phyloP scores from a whole-genome alignment of 2,888 invertebrate species.

The Acleris literana region DNA sequence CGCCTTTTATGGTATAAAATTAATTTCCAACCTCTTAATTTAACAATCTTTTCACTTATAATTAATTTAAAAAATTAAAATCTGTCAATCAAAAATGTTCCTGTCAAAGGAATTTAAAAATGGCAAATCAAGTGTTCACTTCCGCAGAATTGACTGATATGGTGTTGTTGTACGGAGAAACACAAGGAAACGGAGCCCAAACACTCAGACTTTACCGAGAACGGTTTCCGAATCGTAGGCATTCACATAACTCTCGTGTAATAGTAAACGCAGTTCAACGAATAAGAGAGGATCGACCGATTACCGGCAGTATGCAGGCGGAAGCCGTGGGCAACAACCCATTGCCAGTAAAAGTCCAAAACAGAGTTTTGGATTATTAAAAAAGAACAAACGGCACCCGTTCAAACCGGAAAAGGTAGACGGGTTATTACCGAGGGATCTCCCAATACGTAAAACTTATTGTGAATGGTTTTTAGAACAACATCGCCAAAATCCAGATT shows the following conservation, averaged over 20 bases:
- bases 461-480: not conserved
- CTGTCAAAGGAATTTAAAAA: too few relatives aligned
- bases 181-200: slow-evolving; percentile 5
- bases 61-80: too few relatives aligned
- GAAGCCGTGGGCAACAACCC: too few relatives aligned
- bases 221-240: slow-evolving; percentile 11
- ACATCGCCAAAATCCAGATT: slow-evolving; percentile 8
- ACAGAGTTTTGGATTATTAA: slow-evolving; percentile 15
- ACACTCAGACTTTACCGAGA: slow-evolving; percentile 9
- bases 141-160: not conserved
- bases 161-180: slow-evolving; percentile 4
- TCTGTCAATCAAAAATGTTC: too few relatives aligned
- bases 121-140: too few relatives aligned
- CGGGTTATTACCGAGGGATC: too few relatives aligned
- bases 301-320: too few relatives aligned
- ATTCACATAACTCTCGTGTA: slow-evolving; percentile 11
- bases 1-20: too few relatives aligned
- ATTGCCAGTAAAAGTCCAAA: not conserved
- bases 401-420: not conserved
- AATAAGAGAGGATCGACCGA: too few relatives aligned
- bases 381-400: slow-evolving; percentile 6
- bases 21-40: too few relatives aligned
- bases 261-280: slow-evolving; percentile 9
- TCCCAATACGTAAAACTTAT: too few relatives aligned
- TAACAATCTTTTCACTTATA: too few relatives aligned